Conservation (phyloP, 2,888 invertebrate genomes). For the Trachelus iudaicus region DNA sequence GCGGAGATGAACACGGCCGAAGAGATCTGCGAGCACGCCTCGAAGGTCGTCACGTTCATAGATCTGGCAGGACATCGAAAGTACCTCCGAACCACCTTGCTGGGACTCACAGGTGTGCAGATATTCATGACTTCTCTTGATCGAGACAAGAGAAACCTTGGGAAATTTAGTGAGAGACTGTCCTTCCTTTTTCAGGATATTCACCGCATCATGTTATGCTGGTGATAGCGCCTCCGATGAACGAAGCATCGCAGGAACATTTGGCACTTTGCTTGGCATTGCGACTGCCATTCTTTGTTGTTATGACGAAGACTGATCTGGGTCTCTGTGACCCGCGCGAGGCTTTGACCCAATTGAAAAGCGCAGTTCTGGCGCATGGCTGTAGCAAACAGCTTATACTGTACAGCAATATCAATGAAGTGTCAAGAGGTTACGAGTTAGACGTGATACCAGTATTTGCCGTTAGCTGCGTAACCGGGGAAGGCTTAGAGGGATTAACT, state of each 20-base stretch:
- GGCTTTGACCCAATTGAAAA: constrained; percentile 50
- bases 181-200: constrained; percentile 71
- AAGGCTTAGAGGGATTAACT: constrained; percentile 83
- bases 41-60: constrained; percentile 93
- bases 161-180: neutral
- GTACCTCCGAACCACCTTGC: constrained; percentile 94
- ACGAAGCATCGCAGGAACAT: constrained; percentile 79
- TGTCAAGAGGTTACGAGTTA: constrained; percentile 40
- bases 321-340: constrained; percentile 66
- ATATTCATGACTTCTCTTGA: neutral
- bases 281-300: constrained; percentile 91
- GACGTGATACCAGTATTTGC: constrained; percentile 82
- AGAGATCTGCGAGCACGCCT: constrained; percentile 92
- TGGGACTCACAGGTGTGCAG: constrained; percentile 81
- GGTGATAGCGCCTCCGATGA: constrained; percentile 67
- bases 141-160: neutral
- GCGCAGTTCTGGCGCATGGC: constrained; percentile 54
- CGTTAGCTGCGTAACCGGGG: constrained; percentile 91
- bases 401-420: constrained; percentile 43
- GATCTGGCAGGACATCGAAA: constrained; percentile 97
- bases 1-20: constrained; percentile 91
- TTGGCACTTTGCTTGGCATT: constrained; percentile 84
- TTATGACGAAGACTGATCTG: constrained; percentile 93
- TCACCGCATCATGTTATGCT: constrained; percentile 92
- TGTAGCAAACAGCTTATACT: constrained; percentile 53